These are phyloP conservation scores for Agonopterix subpropinquella DNA, from an alignment of 2,888 invertebrate genomes.

Conservation along the genomic window DNA sequence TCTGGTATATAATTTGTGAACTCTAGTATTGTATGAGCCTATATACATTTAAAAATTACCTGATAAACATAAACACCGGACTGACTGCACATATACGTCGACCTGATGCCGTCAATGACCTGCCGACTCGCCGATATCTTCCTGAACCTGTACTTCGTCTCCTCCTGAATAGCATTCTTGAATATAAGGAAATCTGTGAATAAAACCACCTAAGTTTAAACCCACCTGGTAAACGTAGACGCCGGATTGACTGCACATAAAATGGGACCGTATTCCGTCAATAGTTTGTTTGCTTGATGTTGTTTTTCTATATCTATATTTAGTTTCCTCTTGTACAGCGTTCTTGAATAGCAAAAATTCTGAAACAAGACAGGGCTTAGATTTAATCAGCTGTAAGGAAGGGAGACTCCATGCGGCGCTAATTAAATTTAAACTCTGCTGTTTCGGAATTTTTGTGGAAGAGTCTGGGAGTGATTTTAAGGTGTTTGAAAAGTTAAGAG, in stretches of 20 bases:
- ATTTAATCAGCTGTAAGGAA: neutral
- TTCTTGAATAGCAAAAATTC: constrained; percentile 65
- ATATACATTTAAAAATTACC: constrained; percentile 8
- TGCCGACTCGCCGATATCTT: constrained; percentile 67
- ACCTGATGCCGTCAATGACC: constrained; percentile 61
- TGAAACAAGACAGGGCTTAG: constrained; percentile 17
- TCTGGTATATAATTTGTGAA: no score
- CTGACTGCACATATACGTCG: constrained; percentile 68
- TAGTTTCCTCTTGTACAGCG: constrained; percentile 61
- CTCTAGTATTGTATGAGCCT: no score
- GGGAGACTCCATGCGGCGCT: neutral
- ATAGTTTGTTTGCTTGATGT: constrained; percentile 67
- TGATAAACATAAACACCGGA: constrained; percentile 27
- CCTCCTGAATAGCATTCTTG: constrained; percentile 62
- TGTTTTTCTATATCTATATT: constrained; percentile 59
- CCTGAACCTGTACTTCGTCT: constrained; percentile 58
- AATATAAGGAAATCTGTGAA: constrained; percentile 56
- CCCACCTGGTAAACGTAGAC: constrained; percentile 62
- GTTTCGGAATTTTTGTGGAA: no score
- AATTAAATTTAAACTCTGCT: no score
- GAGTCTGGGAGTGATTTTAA: no score
- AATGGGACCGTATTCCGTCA: constrained; percentile 61
- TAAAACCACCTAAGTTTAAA: neutral
- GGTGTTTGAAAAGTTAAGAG: no score
- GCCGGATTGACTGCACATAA: constrained; percentile 67